phyloP scores from a whole-genome alignment of 2,888 invertebrate species.

The Metallyticus violacea region DNA sequence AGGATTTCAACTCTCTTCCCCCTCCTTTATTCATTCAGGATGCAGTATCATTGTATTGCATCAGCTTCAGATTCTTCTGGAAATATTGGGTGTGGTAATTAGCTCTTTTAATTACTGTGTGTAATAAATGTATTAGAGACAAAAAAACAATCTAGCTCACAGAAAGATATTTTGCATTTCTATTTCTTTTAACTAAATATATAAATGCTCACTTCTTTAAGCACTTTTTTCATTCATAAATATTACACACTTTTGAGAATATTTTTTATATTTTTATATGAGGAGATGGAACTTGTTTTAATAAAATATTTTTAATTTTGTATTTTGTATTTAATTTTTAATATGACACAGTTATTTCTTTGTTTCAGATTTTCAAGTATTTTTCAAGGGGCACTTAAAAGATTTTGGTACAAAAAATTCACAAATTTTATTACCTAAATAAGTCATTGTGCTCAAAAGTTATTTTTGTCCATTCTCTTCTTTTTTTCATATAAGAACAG shows the following conservation, averaged over 20 bases:
- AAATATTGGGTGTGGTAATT: too few species aligned
- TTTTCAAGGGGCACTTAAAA: neutral
- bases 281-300: neutral
- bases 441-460: neutral
- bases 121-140: too few species aligned
- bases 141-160: too few species aligned
- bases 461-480: neutral
- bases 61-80: too few species aligned
- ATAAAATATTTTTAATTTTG: neutral
- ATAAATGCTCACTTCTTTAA: neutral
- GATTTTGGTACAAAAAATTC: neutral
- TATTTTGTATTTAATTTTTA: neutral
- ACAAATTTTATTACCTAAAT: neutral
- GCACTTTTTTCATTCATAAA: neutral
- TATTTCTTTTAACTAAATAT: too few species aligned
- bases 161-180: too few species aligned
- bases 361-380: neutral
- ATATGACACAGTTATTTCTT: neutral
- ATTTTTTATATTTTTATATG: neutral
- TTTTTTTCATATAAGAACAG: neutral
- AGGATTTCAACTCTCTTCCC: too few species aligned
- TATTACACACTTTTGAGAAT: neutral
- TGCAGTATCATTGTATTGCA: too few species aligned
- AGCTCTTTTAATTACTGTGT: too few species aligned
- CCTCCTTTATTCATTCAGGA: too few species aligned